Conservation (phyloP, 2,888 invertebrate genomes). For the Apocheima hispidaria region DNA sequence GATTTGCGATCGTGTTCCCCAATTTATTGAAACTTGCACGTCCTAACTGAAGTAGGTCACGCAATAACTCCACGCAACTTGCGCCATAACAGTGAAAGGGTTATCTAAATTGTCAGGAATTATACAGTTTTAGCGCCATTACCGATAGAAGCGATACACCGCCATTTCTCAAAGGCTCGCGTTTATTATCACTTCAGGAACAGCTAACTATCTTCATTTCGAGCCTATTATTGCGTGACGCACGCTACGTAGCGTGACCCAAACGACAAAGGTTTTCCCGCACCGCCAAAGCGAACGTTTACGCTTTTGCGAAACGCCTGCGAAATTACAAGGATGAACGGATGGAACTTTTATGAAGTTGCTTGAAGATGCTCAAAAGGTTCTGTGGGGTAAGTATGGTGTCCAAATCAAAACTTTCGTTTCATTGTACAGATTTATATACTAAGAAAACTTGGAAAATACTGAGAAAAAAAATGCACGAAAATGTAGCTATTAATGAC, state of each 20-base stretch:
- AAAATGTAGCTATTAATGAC: too few relatives aligned
- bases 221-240: conserved; percentile 58
- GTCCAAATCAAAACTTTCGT: too few relatives aligned
- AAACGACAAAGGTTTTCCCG: conserved; percentile 34
- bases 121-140: conserved; percentile 54
- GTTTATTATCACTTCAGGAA: conserved; percentile 59
- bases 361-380: not conserved
- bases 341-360: conserved; percentile 17
- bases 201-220: conserved; percentile 62
- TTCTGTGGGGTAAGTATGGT: too few relatives aligned
- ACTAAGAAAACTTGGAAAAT: too few relatives aligned
- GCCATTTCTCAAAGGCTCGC: conserved; percentile 54
- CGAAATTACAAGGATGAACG: conserved; percentile 22
- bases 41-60: conserved; percentile 29
- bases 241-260: conserved; percentile 66
- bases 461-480: too few relatives aligned
- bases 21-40: conserved; percentile 18
- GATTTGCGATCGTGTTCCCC: conserved; percentile 24
- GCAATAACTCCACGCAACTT: conserved; percentile 29
- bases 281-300: too few relatives aligned
- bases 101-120: conserved; percentile 45
- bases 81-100: conserved; percentile 31
- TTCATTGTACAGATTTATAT: too few relatives aligned
- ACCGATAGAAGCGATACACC: conserved; percentile 48
- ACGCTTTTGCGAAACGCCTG: too few relatives aligned